Base-by-base conservation (phyloP, 2,888 invertebrate species). In the Tolmerus cingulatus region DNA sequence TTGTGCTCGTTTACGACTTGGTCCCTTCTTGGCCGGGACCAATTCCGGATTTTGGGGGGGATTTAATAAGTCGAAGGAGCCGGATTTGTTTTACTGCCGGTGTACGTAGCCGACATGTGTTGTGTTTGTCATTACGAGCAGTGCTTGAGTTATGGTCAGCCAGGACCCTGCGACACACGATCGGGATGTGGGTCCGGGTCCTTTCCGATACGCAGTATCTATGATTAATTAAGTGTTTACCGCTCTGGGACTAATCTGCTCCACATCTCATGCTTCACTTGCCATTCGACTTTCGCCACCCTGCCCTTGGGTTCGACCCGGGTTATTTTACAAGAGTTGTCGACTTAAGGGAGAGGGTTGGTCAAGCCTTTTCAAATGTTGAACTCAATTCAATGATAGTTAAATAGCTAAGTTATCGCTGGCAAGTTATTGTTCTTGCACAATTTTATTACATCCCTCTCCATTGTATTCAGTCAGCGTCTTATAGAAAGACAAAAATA, bases 1-100 rank as follows among this genome's bases (percentile, higher is more conserved):
- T 90, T 89, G 89, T 88, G 89, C 87, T 88, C 87, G 88, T 88
- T 88, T 88, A 87, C 88, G 79, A 87, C 87, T 88, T 76, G 74
- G 66, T 57, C 74, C 85, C 85, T 85, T 85, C 74, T 66, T 66
- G 66, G 66, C 66, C 66, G 66, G 27, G 66, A 27, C 23, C 43
- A 19, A n/a, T 51, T 16, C 43, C 16, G 85, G 16, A 30, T 8
- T 46, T 34, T 46, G 16, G 16, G 46, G 76, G 51, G 30, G 74
- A 43, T 30, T 74, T 81, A 88, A 87, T 87, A 87, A 87, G 51
- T 55, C 46, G 14, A 76, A 51, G 51, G 74, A 86, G 76, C 8
- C 55, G 43, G 88, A 88, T 87, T 86, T 88, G 87, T 87, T 88
- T 88, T 84, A 74, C 55, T 86, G 82, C 27, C 23, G 57, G 81